Evolutionary conservation across 2,888 invertebrate genomes (phyloP).

Genomic region (Pristionchus fissidentatus): DNA sequence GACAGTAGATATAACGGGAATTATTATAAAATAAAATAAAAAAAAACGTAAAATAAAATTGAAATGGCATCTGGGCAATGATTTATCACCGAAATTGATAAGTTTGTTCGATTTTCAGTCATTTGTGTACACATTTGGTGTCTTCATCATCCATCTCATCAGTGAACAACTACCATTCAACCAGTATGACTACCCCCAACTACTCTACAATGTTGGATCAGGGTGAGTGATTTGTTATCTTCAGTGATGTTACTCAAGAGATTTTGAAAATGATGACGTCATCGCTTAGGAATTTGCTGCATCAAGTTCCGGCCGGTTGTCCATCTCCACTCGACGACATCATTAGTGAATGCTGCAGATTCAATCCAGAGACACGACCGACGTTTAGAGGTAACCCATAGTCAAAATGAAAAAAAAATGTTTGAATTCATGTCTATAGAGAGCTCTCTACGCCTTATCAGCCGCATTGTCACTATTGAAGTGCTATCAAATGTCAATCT

Average conservation of each 20-base stretch:
- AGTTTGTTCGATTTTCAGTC: no score
- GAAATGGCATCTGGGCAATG: no score
- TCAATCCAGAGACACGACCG: background rate
- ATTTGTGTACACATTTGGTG: background rate
- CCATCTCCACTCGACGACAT: background rate
- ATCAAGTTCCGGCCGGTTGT: background rate
- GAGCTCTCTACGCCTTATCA: no score
- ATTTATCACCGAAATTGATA: no score
- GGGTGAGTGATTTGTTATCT: background rate
- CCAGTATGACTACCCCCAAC: background rate
- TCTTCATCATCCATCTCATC: background rate
- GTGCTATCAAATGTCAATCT: no score
- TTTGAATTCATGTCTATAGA: background rate
- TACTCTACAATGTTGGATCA: constrained; percentile 2
- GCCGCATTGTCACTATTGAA: no score
- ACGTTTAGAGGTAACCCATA: background rate
- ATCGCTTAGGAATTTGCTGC: background rate
- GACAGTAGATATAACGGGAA: no score
- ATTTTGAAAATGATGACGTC: background rate
- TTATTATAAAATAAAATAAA: no score
- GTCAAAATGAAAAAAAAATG: background rate
- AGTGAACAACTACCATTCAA: background rate
- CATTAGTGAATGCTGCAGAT: background rate
- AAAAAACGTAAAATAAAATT: no score
- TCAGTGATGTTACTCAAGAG: background rate